Evolutionary conservation across 2,888 invertebrate species (phyloP).

Genomic region (Tinea trinotella): DNA sequence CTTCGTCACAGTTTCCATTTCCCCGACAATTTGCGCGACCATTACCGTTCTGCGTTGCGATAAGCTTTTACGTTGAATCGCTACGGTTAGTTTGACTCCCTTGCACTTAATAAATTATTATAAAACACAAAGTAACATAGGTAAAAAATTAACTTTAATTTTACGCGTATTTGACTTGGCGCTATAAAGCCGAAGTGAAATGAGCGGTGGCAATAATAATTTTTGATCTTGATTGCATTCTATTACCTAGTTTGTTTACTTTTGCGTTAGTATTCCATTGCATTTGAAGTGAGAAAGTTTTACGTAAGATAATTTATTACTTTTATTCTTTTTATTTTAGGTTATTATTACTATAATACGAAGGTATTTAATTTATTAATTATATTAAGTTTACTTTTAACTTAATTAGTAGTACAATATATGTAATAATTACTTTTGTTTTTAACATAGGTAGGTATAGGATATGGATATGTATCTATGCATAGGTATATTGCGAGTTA

Average conservation of each 20-base stretch:
- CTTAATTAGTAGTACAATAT: no score
- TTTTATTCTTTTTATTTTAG: no score
- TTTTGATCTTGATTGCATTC: neutral
- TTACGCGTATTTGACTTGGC: slow-evolving; percentile 66
- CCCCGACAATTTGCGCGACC: slow-evolving; percentile 50
- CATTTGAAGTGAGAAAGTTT: no score
- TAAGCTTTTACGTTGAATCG: slow-evolving; percentile 61
- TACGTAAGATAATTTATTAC: no score
- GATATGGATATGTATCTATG: no score
- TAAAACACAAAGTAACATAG: neutral
- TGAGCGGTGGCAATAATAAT: neutral
- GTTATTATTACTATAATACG: neutral
- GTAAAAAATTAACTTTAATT: slow-evolving; percentile 43
- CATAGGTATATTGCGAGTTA: no score
- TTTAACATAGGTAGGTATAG: no score
- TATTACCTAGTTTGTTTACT: neutral
- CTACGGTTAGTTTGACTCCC: slow-evolving; percentile 66
- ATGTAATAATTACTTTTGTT: no score
- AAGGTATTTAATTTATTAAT: no score
- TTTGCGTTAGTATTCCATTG: neutral
- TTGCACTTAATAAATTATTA: slow-evolving; percentile 34
- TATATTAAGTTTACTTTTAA: no score
- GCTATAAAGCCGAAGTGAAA: slow-evolving; percentile 39
- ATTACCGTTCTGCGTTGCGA: slow-evolving; percentile 53
- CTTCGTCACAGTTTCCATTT: slow-evolving; percentile 55